A percentile compares a stretch with the other conserved stretches of the same genome.
Conservation (phyloP, 2,888 invertebrate genomes). For the Morpho achilles region DNA sequence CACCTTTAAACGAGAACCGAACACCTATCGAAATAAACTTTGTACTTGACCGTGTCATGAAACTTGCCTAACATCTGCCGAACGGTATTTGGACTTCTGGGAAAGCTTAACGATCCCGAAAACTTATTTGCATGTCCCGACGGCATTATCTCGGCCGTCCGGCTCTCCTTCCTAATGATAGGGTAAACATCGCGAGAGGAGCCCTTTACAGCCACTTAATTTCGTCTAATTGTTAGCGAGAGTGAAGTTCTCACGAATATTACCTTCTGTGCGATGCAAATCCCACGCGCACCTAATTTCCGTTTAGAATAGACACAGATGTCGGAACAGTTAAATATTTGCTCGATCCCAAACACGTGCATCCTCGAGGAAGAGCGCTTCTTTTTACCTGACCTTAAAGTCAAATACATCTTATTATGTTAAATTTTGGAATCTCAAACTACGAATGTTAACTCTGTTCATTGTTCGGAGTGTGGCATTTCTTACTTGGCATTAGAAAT, state of each 20-base stretch:
- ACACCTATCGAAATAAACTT: conserved; percentile 69
- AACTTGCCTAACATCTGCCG: conserved; percentile 65
- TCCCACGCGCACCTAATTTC: conserved; percentile 67
- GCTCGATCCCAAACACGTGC: conserved; percentile 46
- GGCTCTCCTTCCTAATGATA: conserved; percentile 61
- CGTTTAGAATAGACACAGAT: conserved; percentile 57
- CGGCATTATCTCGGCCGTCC: conserved; percentile 60
- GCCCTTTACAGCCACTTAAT: conserved; percentile 64
- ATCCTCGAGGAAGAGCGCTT: conserved; percentile 46
- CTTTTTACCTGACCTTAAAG: conserved; percentile 47
- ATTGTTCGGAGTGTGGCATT: conserved; percentile 53
- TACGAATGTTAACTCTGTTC: conserved; percentile 15
- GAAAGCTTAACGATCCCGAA: conserved; percentile 72
- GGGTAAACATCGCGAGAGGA: conserved; percentile 65
- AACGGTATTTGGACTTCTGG: conserved; percentile 75
- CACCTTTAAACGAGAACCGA: conserved; percentile 72
- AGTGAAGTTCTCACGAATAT: conserved; percentile 73
- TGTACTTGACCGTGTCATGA: conserved; percentile 74
- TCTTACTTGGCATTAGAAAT: conserved; percentile 58
- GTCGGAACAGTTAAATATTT: conserved; percentile 54
- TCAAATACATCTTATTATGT: conserved; percentile 30
- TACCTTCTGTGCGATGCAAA: conserved; percentile 63
- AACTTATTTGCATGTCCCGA: conserved; percentile 73
- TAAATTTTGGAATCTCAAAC: neutral
- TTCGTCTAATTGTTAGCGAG: conserved; percentile 69